These are phyloP conservation scores for Caradrina clavipalpis DNA, from an alignment of 2,888 invertebrate species.

Conservation along the genomic window DNA sequence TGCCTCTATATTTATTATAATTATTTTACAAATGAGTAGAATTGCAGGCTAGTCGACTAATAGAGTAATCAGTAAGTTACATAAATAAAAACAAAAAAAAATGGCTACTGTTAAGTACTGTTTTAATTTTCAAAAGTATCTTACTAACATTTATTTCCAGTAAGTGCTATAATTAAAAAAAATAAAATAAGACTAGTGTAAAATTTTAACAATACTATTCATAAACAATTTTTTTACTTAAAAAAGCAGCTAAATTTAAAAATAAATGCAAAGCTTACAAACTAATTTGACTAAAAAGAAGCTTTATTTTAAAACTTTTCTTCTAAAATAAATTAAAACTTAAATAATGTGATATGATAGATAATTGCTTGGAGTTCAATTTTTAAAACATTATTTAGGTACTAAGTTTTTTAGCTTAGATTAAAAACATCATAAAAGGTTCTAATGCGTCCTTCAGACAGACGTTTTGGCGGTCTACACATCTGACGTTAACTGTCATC, in stretches of 20 bases:
- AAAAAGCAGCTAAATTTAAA: conserved; percentile 49
- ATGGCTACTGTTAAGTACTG: not conserved
- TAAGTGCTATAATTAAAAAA: conserved; percentile 2
- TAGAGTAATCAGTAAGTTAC: conserved; percentile 18
- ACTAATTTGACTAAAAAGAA: conserved; percentile 39
- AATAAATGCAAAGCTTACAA: conserved; percentile 66
- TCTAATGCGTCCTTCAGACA: too few species aligned
- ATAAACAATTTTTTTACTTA: not conserved
- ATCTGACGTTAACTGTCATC: not conserved
- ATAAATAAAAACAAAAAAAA: conserved; percentile 6
- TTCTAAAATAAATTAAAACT: conserved; percentile 50
- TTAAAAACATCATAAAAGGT: conserved; percentile 18
- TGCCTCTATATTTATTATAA: conserved; percentile 12
- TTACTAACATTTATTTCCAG: conserved; percentile 19
- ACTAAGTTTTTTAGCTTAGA: conserved; percentile 28
- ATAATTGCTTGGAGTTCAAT: conserved; percentile 71
- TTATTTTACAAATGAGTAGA: conserved; percentile 22
- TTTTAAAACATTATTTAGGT: conserved; percentile 31
- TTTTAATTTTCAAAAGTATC: conserved; percentile 1
- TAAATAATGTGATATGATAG: conserved; percentile 72
- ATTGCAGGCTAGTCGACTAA: conserved; percentile 34
- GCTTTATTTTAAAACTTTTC: not conserved
- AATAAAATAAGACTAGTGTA: not conserved
- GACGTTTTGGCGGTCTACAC: too few species aligned
- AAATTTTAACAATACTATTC: conserved; percentile 2